Percentiles rank a stretch among this genome's conserved stretches.
Evolutionary conservation across 2,888 invertebrate genomes (phyloP).

Genomic region (Hyles lineata): DNA sequence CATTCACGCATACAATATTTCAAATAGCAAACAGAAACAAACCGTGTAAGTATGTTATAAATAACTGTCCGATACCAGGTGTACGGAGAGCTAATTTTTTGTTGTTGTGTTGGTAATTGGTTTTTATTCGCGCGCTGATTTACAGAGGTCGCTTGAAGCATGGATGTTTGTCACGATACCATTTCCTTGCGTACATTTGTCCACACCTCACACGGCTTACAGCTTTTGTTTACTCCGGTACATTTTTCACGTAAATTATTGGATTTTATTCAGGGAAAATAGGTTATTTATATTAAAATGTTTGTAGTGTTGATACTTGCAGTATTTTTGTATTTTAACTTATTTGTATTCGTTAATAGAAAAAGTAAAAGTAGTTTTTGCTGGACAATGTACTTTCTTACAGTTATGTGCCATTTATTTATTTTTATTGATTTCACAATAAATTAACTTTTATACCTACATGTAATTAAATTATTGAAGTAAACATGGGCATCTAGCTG

Average conservation of each 20-base stretch:
- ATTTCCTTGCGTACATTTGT: slow-evolving; percentile 72
- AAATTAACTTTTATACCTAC: too few species aligned
- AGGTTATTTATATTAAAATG: background rate
- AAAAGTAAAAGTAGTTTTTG: too few species aligned
- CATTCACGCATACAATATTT: background rate
- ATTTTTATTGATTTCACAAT: too few species aligned
- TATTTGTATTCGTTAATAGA: too few species aligned
- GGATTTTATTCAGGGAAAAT: background rate
- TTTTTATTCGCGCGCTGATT: slow-evolving; percentile 76
- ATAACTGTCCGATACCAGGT: slow-evolving; percentile 36
- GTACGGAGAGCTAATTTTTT: slow-evolving; percentile 67
- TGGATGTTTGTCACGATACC: slow-evolving; percentile 83
- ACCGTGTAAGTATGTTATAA: slow-evolving; percentile 13
- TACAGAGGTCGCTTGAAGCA: slow-evolving; percentile 74
- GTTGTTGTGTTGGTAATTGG: slow-evolving; percentile 81
- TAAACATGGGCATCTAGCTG: too few species aligned
- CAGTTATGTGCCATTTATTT: too few species aligned
- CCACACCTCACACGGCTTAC: slow-evolving; percentile 31
- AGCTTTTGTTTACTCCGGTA: slow-evolving; percentile 4
- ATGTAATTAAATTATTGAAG: background rate
- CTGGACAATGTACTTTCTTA: too few species aligned
- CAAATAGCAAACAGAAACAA: background rate
- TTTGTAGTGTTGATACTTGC: too few species aligned
- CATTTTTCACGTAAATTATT: background rate
- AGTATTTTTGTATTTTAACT: too few species aligned